These are phyloP conservation scores for Rhinoderma darwinii DNA, from an alignment of 2,113 vertebrate genomes.

Conservation along the genomic window DNA sequence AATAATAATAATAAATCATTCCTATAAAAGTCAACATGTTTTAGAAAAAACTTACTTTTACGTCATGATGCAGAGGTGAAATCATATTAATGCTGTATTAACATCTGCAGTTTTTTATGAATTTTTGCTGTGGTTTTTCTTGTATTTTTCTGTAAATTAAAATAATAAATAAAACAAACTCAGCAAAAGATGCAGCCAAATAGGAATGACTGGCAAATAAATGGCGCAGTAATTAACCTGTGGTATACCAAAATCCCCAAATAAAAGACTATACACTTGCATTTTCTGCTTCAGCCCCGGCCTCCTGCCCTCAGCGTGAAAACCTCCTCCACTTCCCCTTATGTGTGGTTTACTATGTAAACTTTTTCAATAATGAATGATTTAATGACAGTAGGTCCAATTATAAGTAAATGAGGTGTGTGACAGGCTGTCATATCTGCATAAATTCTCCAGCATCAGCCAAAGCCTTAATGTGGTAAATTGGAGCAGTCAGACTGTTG, in stretches of 20 bases:
- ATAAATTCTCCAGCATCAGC: slow-evolving; percentile 46
- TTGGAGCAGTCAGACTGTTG: slow-evolving; percentile 48
- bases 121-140: background rate
- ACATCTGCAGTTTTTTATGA: too few relatives aligned
- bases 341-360: slow-evolving; percentile 33
- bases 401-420: slow-evolving; percentile 59
- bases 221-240: background rate
- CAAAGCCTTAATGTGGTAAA: slow-evolving; percentile 52
- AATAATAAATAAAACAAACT: background rate
- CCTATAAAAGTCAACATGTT: background rate
- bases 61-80: background rate
- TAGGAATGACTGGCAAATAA: background rate
- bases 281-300: background rate
- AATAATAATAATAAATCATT: background rate
- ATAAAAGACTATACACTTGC: background rate
- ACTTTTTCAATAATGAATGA: slow-evolving; percentile 30
- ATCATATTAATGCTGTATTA: too few relatives aligned
- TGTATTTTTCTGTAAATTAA: background rate
- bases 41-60: background rate
- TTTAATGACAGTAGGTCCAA: slow-evolving; percentile 32
- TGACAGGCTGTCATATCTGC: slow-evolving; percentile 54
- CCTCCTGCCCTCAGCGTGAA: background rate
- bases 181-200: background rate
- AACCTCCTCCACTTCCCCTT: background rate
- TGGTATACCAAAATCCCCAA: background rate